Evolutionary conservation across 2,888 invertebrate species (phyloP).

Genomic region (Caradrina clavipalpis): DNA sequence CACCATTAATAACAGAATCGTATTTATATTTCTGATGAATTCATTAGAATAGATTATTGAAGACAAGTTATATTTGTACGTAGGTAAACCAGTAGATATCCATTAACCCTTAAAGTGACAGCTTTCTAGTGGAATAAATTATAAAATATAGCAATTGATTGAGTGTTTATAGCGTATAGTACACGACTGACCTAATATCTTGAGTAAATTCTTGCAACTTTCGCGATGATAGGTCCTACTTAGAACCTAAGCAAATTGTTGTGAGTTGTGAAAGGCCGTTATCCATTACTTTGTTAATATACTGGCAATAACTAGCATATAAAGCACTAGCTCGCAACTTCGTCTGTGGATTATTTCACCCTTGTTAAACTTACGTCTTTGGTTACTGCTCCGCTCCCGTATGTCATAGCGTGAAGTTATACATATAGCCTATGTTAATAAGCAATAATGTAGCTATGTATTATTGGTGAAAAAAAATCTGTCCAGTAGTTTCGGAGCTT

Average conservation of each 20-base stretch:
- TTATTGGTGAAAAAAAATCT: too few relatives aligned
- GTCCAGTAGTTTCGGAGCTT: too few relatives aligned
- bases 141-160: slow-evolving; percentile 47
- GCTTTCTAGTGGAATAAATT: slow-evolving; percentile 60
- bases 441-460: too few relatives aligned
- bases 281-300: too few relatives aligned
- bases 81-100: slow-evolving; percentile 38
- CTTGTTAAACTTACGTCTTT: too few relatives aligned
- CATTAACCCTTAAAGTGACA: slow-evolving; percentile 37
- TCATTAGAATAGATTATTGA: slow-evolving; percentile 70
- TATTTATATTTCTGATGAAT: slow-evolving; percentile 70
- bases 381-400: too few relatives aligned
- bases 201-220: slow-evolving; percentile 24
- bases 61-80: slow-evolving; percentile 13
- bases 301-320: too few relatives aligned
- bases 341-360: too few relatives aligned
- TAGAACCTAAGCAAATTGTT: neutral
- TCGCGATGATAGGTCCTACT: slow-evolving; percentile 4
- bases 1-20: slow-evolving; percentile 31
- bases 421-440: too few relatives aligned
- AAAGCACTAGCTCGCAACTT: too few relatives aligned
- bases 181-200: slow-evolving; percentile 40
- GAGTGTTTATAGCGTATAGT: slow-evolving; percentile 36
- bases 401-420: too few relatives aligned
- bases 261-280: too few relatives aligned